Evolutionary conservation across 2,113 vertebrate species (phyloP), one percentile per base, ranked within the genome.

Genomic region (Campylorhamphus procurvoides): DNA sequence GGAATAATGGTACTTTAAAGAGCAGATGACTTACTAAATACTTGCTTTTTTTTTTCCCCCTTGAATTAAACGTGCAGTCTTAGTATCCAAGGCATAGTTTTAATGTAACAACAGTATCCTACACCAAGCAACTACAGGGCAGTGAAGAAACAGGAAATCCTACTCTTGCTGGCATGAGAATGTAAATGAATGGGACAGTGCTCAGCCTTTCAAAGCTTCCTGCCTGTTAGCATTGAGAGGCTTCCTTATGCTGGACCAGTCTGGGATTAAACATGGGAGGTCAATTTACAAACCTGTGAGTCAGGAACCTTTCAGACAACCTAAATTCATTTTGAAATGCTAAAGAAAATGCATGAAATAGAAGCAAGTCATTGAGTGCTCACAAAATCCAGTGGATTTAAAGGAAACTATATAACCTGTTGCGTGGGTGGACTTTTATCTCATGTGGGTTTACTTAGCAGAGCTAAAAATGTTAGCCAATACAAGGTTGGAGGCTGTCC

Each of bases 391-490:
- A 84, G 67, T 25, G 49, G 64, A 87, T 85, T 85, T 77, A 87
- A 96, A 93, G 93, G 47, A 56, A 96, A 93, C 56, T 40, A 31
- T 40, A 62, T 58, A 87, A 95, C 75, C 58, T 94, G 72, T 75
- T 88, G 80, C 3, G 3, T 64, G 59, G 56, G 53, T 73, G 88
- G 88, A 68, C 90, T 92, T 93, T 80, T 88, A 84, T 94, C 93
- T 96, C 77, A 49, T 33, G 40, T 58, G 44, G 44, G 44, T 93
- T 95, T 85, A 77, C 84, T 86, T 87, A 85, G 42, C 31, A 94
- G 77, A 84, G 71, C 72, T 90, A 84, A 88, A 94, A 95, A 86
- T 78, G 59, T 90, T 72, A 94, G 82, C 81, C 79, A 89, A 64
- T 87, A 24, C 73, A 76, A 90, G 75, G 50, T 52, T 40, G 91